Evolutionary conservation across 2,113 vertebrate species (phyloP).

Genomic region (Prolemur simus): DNA sequence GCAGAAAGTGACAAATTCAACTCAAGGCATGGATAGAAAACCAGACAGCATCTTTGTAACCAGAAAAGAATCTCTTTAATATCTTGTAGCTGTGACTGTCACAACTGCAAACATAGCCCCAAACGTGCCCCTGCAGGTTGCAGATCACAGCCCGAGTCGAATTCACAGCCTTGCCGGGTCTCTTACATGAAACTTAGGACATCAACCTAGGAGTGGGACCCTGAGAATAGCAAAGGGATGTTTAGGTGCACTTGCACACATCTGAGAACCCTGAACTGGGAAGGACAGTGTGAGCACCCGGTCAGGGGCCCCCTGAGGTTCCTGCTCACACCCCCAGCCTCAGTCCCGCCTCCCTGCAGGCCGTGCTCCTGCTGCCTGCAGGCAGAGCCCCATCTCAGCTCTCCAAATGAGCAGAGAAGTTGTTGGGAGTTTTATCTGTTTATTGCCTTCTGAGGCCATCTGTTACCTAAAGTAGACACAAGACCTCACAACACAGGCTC

Average conservation of each 20-base stretch:
- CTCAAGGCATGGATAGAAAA: neutral
- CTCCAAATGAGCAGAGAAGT: neutral
- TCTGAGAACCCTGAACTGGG: neutral
- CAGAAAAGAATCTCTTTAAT: slow-evolving; percentile 56
- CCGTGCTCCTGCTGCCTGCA: neutral
- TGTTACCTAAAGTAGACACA: neutral
- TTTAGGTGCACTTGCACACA: neutral
- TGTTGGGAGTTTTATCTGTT: neutral
- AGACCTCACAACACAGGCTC: neutral
- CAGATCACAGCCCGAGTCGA: neutral
- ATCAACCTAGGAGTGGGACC: slow-evolving; percentile 28
- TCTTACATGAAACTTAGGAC: neutral
- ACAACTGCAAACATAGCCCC: neutral
- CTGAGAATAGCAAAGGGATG: slow-evolving; percentile 42
- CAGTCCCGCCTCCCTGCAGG: neutral
- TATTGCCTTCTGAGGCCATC: neutral
- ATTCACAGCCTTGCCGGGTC: neutral
- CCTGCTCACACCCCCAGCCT: neutral
- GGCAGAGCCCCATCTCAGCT: neutral
- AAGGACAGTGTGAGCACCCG: neutral
- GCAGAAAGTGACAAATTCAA: neutral
- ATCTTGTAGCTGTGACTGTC: neutral
- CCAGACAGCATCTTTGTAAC: neutral
- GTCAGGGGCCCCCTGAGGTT: neutral
- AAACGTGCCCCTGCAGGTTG: neutral